Evolutionary conservation across 2,797 vertebrate species (phyloP).

Genomic region (Peromyscus attwateri): DNA sequence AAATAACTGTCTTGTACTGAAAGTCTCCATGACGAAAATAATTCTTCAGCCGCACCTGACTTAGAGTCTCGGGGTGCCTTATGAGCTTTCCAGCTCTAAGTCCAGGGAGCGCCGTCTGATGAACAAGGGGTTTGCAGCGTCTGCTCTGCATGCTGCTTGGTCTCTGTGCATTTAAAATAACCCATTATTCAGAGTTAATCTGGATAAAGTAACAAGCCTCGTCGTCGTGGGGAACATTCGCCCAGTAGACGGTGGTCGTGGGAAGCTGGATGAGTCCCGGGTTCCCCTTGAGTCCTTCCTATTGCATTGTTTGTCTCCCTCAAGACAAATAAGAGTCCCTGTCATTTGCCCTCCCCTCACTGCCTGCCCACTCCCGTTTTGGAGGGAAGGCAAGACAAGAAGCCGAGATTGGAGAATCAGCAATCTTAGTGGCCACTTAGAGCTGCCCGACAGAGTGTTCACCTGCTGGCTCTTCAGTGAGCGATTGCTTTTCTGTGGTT

Average conservation of each 20-base stretch:
- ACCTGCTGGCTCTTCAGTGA: neutral
- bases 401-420: neutral
- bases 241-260: neutral
- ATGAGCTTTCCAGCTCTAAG: neutral
- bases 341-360: neutral
- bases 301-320: neutral
- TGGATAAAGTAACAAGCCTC: neutral
- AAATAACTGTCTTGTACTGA: neutral
- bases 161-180: neutral
- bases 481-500: neutral
- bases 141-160: neutral
- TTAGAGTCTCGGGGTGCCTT: neutral
- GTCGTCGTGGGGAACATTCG: neutral
- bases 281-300: neutral
- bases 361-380: neutral
- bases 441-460: neutral
- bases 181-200: neutral
- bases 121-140: neutral
- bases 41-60: neutral
- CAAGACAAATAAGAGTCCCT: neutral
- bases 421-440: neutral
- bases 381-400: slow-evolving; percentile 1
- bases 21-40: neutral
- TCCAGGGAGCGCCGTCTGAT: neutral
- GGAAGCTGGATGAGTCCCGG: neutral